Base-by-base conservation (phyloP, 2,888 invertebrate species). In the Leucoma salicis region DNA sequence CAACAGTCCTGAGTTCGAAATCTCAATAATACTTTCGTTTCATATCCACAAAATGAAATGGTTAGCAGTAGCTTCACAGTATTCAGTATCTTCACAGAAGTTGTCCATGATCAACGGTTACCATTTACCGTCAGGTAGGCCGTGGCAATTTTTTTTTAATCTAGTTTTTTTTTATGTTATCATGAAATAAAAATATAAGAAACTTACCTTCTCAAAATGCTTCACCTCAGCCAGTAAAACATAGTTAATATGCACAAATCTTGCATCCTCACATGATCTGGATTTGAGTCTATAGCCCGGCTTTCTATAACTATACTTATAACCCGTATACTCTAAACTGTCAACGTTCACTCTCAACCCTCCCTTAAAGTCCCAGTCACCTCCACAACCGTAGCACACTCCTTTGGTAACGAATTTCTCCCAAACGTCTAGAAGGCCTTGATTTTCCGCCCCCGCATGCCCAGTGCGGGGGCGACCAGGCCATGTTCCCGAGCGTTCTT, bases 141-240 rank as follows among this genome's bases (percentile, higher is more conserved):
- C n/a, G n/a, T n/a, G n/a, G n/a, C n/a, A n/a, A n/a, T n/a, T n/a
- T n/a, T n/a, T n/a, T n/a, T n/a, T n/a, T n/a, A n/a, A n/a, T n/a
- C n/a, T n/a, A n/a, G n/a, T n/a, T n/a, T n/a, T n/a, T 13, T 8
- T 14, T 4, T 31, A 14, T 31, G 31, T 13, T 10, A 7, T 12
- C n/a, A 13, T 2, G n/a, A 3, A 14, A 14, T 14, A 14, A 14
- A 15, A 15, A 32, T n/a, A 7, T 24, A n/a, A 31, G 11, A 7
- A 11, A 74, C 86, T 87, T 78, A 94, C 94, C 93, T 92, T 89
- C 78, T 94, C 94, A 71, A 94, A 93, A 69, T 90, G 86, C 46
- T 77, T 83, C 51, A 93, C 90, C 63, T 93, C 91, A 7, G 91
- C 91, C 63, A 93, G 82, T 53, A 94, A 86, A 47, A 90, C 79